phyloP scores from a whole-genome alignment of 1,140 invertebrate species.

The Tetramorium alpestre region DNA sequence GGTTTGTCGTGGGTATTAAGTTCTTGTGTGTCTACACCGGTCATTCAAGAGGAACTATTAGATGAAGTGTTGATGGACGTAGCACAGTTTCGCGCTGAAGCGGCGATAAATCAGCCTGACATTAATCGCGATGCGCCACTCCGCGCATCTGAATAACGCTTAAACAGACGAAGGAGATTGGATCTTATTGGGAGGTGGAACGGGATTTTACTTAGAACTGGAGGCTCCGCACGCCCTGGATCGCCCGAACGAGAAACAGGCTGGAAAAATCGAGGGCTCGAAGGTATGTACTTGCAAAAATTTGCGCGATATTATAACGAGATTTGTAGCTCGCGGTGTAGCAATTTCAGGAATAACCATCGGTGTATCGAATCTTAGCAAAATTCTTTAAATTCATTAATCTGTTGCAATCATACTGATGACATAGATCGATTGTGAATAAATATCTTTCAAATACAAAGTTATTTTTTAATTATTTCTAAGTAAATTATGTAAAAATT shows the following conservation, averaged over 20 bases:
- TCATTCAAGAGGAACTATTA: slow-evolving; percentile 21
- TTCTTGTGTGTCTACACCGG: neutral
- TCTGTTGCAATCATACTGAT: neutral
- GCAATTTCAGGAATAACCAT: neutral
- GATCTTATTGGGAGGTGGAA: neutral
- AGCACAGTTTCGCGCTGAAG: slow-evolving; percentile 31
- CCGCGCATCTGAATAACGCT: neutral
- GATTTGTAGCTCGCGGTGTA: neutral
- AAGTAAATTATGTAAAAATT: neutral
- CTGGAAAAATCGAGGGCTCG: neutral
- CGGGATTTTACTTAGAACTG: slow-evolving; percentile 3
- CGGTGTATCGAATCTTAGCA: neutral
- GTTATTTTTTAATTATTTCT: neutral
- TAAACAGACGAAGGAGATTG: neutral
- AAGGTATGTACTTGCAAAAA: slow-evolving; percentile 11
- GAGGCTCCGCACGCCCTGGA: neutral
- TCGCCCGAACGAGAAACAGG: slow-evolving; percentile 4
- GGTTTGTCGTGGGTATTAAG: slow-evolving; percentile 23
- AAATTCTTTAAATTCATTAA: neutral
- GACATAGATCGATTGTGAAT: neutral
- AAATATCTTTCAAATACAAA: neutral
- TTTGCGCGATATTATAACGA: neutral
- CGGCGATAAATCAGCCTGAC: slow-evolving; percentile 48
- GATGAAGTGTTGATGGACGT: slow-evolving; percentile 36
- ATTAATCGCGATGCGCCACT: slow-evolving; percentile 41